A percentile compares a stretch with the other conserved stretches of the same genome.
phyloP scores from a whole-genome alignment of 2,113 vertebrate genomes.

The Acanthochromis polyacanthus region DNA sequence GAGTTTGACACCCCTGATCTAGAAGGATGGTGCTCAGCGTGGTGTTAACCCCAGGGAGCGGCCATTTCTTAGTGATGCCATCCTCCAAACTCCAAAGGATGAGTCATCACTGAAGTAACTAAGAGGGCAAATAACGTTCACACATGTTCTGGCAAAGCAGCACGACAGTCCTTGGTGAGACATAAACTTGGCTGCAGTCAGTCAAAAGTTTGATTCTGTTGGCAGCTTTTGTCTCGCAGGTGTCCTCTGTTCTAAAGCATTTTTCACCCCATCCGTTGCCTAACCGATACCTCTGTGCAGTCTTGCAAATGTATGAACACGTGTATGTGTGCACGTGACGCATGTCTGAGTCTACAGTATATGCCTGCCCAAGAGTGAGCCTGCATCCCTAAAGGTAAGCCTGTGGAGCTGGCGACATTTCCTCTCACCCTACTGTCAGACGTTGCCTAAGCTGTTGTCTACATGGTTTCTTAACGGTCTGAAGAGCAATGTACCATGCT shows the following conservation, averaged over 20 bases:
- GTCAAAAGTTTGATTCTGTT: slow-evolving; percentile 61
- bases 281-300: slow-evolving; percentile 38
- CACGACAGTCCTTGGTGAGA: slow-evolving; percentile 56
- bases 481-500: slow-evolving; percentile 67
- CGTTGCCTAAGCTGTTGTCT: slow-evolving; percentile 61
- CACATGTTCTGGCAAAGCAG: slow-evolving; percentile 60
- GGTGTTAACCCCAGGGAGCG: slow-evolving; percentile 38
- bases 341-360: slow-evolving; percentile 43
- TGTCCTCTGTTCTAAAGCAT: slow-evolving; percentile 64
- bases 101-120: slow-evolving; percentile 65
- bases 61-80: slow-evolving; percentile 47
- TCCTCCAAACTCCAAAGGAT: slow-evolving; percentile 56
- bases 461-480: slow-evolving; percentile 68
- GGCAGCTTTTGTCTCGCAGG: slow-evolving; percentile 63
- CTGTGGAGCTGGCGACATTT: slow-evolving; percentile 53
- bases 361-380: slow-evolving; percentile 31
- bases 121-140: slow-evolving; percentile 59
- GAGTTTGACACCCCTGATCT: too few species aligned
- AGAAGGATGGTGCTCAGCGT: slow-evolving; percentile 43
- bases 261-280: slow-evolving; percentile 47
- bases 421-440: slow-evolving; percentile 53
- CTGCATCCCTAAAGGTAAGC: slow-evolving; percentile 47
- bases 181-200: slow-evolving; percentile 49
- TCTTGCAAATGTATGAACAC: slow-evolving; percentile 28
- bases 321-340: slow-evolving; percentile 46